Base-by-base conservation (phyloP, 2,888 invertebrate species). In the Pristionchus maxplancki region DNA sequence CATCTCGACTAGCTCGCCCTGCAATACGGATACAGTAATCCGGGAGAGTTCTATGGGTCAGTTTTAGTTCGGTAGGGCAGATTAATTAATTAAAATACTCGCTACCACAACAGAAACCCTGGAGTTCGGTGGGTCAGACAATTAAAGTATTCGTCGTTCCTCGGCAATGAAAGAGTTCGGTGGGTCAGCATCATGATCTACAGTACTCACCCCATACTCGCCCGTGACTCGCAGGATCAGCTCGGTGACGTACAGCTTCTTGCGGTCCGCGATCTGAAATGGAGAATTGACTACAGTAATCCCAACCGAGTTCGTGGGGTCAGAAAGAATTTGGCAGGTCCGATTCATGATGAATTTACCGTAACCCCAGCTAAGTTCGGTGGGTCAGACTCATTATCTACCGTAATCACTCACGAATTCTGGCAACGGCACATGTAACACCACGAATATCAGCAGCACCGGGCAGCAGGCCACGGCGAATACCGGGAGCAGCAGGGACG, bases 1-100 rank as follows among this genome's bases (percentile, higher is more conserved):
- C 78, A 90, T 89, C 89, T 93, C 93, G 28, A 93, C 88, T 2
- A 93, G 34, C 64, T 93, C 92, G 67, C 93, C 93, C 92, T 92
- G 48, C 20, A 88, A 67, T 20, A 20, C 71, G 28, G 78, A 81
- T 58, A 89, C 89, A 31, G 78, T 82, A 71, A 87, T 44, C 44
- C 20, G 11, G 71, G 17, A n/a, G 31, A 1, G 40, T 74, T 74
- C 74, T 20, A 3, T 24, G 74, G 24, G 40, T 20, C 74, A n/a
- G 58, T 9, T 9, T 58, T 24, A 8, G 58, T 58, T 67, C 67
- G 34, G 67, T 17, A 31, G 67, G 44, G 44, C 44, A 44, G 44
- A 44, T 44, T 44, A n/a, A n/a, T n/a, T n/a, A n/a, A n/a, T n/a
- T n/a, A n/a, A n/a, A n/a, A n/a, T n/a, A n/a, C n/a, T n/a, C 44